phyloP scores from a whole-genome alignment of 2,113 vertebrate genomes.

The Solenodon paradoxus region DNA sequence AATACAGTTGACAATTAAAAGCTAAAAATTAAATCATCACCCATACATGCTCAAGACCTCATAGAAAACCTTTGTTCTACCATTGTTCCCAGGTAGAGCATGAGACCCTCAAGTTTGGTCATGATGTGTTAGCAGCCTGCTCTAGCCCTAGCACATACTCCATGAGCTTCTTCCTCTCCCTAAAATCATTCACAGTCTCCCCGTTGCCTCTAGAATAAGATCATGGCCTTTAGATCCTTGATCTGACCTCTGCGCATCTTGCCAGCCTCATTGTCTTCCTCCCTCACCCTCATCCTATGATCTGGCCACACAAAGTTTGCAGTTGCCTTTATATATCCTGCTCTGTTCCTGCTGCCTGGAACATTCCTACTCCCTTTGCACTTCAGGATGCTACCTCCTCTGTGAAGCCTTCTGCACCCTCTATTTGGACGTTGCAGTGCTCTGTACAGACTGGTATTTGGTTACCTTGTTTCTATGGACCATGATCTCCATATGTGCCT shows the following conservation, averaged over 20 bases:
- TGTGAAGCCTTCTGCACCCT: neutral
- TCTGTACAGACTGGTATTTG: neutral
- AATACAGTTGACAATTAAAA: slow-evolving; percentile 47
- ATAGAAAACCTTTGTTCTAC: neutral
- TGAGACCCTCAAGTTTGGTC: neutral
- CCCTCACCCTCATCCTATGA: neutral
- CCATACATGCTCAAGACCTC: slow-evolving; percentile 10
- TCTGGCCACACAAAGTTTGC: slow-evolving; percentile 25
- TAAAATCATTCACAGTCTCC: neutral
- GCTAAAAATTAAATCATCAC: slow-evolving; percentile 47
- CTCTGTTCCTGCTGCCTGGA: neutral
- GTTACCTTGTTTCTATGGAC: neutral
- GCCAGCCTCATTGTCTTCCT: neutral
- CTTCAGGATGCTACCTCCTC: slow-evolving; percentile 14
- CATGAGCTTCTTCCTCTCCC: neutral
- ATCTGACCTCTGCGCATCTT: neutral
- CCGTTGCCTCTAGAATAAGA: neutral
- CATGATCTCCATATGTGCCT: neutral
- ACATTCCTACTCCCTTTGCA: neutral
- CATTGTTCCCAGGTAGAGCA: slow-evolving; percentile 4
- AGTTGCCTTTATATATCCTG: neutral
- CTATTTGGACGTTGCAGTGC: slow-evolving; percentile 3
- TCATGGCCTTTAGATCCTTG: neutral
- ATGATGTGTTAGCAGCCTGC: neutral
- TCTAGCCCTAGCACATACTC: neutral